phyloP scores from a whole-genome alignment of 30 jellyfish, hydroid and myxozoan species.

The Turritopsis dohrnii region DNA sequence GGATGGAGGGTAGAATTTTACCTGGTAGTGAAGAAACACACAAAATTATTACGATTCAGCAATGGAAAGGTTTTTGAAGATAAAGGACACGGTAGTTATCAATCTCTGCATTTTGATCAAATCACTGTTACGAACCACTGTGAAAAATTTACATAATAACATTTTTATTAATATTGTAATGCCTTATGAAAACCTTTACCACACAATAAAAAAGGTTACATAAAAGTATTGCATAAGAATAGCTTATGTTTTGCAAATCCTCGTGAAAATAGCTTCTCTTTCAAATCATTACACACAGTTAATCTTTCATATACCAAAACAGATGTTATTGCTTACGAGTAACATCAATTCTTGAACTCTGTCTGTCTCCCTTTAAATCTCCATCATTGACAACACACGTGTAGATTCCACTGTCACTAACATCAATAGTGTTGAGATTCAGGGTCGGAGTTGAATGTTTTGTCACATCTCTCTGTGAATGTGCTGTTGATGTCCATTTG shows the following conservation, averaged over 20 bases:
- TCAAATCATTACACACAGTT: too few relatives aligned
- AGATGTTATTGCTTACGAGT: constrained; percentile 28
- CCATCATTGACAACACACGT: constrained; percentile 15
- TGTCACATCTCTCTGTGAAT: constrained; percentile 6
- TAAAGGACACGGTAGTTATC: too few relatives aligned
- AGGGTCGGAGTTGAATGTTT: neutral
- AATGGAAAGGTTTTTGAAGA: too few relatives aligned
- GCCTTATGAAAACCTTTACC: too few relatives aligned
- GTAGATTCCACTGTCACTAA: neutral
- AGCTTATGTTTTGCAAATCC: too few relatives aligned
- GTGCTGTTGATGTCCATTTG: constrained; percentile 39
- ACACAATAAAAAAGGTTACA: too few relatives aligned
- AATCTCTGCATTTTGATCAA: too few relatives aligned
- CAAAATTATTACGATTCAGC: neutral
- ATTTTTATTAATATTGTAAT: too few relatives aligned
- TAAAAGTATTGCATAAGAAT: too few relatives aligned
- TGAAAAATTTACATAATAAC: too few relatives aligned
- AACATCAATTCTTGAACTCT: constrained; percentile 29
- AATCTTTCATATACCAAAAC: neutral
- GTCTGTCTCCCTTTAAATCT: constrained; percentile 40
- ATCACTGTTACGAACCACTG: too few relatives aligned
- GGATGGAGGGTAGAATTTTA: constrained; percentile 53
- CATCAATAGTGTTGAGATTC: neutral
- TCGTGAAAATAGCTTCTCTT: too few relatives aligned
- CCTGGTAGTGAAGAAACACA: constrained; percentile 24